A percentile compares a stretch with the other conserved stretches of the same genome.
Evolutionary conservation across 2,888 invertebrate species (phyloP).

Genomic region (Perithous albicinctus): DNA sequence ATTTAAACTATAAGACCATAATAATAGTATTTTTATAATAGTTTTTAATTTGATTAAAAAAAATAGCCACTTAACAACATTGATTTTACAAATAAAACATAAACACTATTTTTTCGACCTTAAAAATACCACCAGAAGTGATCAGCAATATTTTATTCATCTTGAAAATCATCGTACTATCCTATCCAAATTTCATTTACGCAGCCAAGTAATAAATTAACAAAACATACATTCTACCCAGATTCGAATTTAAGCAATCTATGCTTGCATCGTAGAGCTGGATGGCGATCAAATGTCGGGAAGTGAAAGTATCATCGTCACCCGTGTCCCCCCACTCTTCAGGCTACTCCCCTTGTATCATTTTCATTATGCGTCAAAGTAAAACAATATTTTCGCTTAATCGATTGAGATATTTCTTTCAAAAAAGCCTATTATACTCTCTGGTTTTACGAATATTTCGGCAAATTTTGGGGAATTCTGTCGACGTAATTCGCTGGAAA

Average conservation of each 20-base stretch:
- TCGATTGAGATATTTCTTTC: slow-evolving; percentile 30
- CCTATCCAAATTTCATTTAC: slow-evolving; percentile 29
- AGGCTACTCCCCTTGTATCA: not conserved
- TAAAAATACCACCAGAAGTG: too few species aligned
- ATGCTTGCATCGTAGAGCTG: slow-evolving; percentile 35
- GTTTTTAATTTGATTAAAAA: too few species aligned
- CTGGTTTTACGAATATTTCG: slow-evolving; percentile 64
- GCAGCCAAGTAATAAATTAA: slow-evolving; percentile 54
- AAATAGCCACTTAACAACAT: too few species aligned
- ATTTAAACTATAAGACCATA: too few species aligned
- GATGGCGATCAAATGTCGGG: slow-evolving; percentile 42
- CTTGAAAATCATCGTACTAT: too few species aligned
- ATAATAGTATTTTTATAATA: too few species aligned
- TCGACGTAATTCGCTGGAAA: slow-evolving; percentile 93
- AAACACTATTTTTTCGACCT: too few species aligned
- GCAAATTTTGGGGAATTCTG: slow-evolving; percentile 85
- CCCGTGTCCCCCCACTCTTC: not conserved
- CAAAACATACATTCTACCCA: slow-evolving; percentile 34
- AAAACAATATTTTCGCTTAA: slow-evolving; percentile 32
- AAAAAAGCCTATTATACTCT: slow-evolving; percentile 40
- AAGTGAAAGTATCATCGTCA: slow-evolving; percentile 61
- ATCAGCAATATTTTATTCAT: too few species aligned
- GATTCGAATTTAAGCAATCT: slow-evolving; percentile 42
- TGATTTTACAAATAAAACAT: too few species aligned
- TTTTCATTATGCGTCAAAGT: slow-evolving; percentile 36